Evolutionary conservation across 1,140 invertebrate genomes (phyloP), one percentile per base, ranked within the genome.

Genomic region (Musca vetustissima): DNA sequence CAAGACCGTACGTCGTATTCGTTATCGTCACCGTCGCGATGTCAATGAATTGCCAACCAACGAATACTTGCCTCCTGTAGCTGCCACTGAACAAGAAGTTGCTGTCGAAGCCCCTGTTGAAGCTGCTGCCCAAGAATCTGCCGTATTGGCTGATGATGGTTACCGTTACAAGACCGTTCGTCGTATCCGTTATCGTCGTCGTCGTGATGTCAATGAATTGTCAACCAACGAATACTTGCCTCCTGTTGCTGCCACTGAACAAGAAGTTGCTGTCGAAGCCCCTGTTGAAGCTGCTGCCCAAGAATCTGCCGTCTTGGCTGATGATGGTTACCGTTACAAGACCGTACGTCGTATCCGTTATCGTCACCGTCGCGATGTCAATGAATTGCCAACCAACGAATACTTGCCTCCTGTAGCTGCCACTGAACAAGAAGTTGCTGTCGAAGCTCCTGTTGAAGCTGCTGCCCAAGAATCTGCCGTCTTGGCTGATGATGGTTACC

Each of bases 111-210:
- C 36, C 13, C 36, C 21, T 1, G 21, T 28, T 17, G 59, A 66
- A 8, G 43, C 67, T 8, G 65, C 64, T 24, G 68, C 49, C 13
- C 48, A 73, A 22, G 73, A 75, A 15, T 71, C 73, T 0, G 72
- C 75, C 59, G 72, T 71, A 36, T 71, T 77, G 25, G 73, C 75
- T 28, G 74, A 71, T 72, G 76, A 79, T 76, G 77, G 77, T 8
- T 79, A 79, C 69, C 74, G 74, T 64, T 79, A 79, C 73, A 79
- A 76, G 71, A 72, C 72, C 15, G 74, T 77, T 9, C 76, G 76
- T 24, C 69, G 72, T 1, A 72, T 76, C 57, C 70, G 73, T 66
- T 71, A 74, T 59, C 77, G 77, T 61, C 73, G 68, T 7, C 76
- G 77, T 71, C 77, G 77, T 73, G 77, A 79, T 69, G 77, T 78